Percentiles rank a stretch among this genome's conserved stretches.
These are phyloP conservation scores for Diabrotica undecimpunctata DNA, from an alignment of 1,140 invertebrate genomes.

Conservation along the genomic window DNA sequence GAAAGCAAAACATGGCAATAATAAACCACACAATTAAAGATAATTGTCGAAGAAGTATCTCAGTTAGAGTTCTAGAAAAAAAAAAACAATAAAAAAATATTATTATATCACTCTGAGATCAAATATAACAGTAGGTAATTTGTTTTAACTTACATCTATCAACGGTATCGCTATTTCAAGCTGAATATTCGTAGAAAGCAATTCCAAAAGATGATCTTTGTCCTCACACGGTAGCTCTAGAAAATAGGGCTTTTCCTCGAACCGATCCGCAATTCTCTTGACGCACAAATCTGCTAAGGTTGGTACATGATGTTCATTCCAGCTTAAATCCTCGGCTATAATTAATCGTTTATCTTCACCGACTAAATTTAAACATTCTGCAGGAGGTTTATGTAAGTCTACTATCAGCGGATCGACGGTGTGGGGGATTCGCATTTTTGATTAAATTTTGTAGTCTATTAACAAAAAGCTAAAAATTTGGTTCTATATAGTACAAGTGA, in stretches of 20 bases:
- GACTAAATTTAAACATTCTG: slow-evolving; percentile 26
- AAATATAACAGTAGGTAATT: not conserved
- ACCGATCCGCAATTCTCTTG: slow-evolving; percentile 31
- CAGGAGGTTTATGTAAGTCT: slow-evolving; percentile 29
- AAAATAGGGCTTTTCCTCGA: slow-evolving; percentile 35
- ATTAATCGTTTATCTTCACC: slow-evolving; percentile 33
- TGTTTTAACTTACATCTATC: slow-evolving; percentile 32
- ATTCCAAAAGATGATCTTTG: slow-evolving; percentile 36
- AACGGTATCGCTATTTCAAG: slow-evolving; percentile 35
- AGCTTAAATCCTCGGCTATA: slow-evolving; percentile 37
- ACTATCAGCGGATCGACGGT: slow-evolving; percentile 32
- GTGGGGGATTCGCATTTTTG: slow-evolving; percentile 35
- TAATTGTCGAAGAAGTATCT: no score
- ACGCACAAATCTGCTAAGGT: slow-evolving; percentile 36
- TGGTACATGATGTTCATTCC: slow-evolving; percentile 32
- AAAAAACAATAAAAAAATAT: no score
- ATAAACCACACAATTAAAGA: no score
- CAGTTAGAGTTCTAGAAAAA: no score
- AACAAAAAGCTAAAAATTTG: no score
- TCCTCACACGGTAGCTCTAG: slow-evolving; percentile 38
- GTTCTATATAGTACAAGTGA: no score
- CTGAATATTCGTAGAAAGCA: slow-evolving; percentile 32
- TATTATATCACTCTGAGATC: no score
- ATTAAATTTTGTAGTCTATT: not conserved
- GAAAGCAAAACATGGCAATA: no score